Conservation (phyloP, 2,797 vertebrate species). For the Xiphophorus birchmanni region DNA sequence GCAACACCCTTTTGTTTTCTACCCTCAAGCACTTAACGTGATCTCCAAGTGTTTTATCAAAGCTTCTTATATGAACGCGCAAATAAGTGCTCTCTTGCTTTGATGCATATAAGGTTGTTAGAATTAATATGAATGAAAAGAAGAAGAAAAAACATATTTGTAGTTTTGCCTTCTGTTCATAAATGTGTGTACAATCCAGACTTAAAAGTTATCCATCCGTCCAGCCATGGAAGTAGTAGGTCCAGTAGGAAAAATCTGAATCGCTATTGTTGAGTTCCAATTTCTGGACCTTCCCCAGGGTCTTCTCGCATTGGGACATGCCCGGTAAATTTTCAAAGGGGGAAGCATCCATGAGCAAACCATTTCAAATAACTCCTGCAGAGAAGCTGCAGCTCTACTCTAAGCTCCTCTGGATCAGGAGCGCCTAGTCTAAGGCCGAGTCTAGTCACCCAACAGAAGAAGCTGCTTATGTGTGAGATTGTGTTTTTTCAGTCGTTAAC, state of each 20-base stretch:
- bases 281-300: not conserved
- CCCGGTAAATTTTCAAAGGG: not conserved
- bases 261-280: not conserved
- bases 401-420: not conserved
- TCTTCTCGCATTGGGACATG: not conserved
- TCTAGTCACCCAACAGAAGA: not conserved
- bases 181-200: not conserved
- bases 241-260: not conserved
- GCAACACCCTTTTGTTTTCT: conserved; percentile 22
- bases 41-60: conserved; percentile 19
- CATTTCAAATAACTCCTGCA: not conserved
- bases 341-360: not conserved
- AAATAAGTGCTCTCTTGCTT: conserved; percentile 30
- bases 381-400: not conserved
- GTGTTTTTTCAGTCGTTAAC: not conserved
- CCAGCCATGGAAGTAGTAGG: not conserved
- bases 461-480: not conserved
- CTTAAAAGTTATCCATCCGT: not conserved
- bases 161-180: not conserved
- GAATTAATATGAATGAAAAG: not conserved
- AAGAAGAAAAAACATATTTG: not conserved
- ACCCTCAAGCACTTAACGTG: not conserved
- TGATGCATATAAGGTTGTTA: conserved; percentile 26
- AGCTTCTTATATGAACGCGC: conserved; percentile 10
- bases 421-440: not conserved